These are phyloP conservation scores for Oscheius onirici DNA, from an alignment of 2,888 invertebrate species.

Conservation along the genomic window DNA sequence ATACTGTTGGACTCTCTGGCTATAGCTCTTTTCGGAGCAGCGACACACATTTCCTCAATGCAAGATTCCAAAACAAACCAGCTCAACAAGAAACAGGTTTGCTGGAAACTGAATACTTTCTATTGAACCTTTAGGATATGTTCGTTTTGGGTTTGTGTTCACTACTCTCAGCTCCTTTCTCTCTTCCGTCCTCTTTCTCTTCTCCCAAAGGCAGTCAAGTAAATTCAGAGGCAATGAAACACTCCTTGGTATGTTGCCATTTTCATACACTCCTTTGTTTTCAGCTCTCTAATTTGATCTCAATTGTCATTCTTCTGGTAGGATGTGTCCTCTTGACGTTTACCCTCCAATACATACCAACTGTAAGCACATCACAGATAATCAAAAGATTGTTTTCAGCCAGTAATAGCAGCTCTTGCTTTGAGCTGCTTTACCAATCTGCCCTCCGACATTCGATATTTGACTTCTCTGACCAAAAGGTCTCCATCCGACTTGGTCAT, in stretches of 20 bases:
- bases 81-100: slow-evolving; percentile 47
- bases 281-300: slow-evolving; percentile 17
- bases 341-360: slow-evolving; percentile 31
- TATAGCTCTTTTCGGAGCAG: slow-evolving; percentile 47
- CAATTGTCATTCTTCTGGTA: not conserved
- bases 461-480: slow-evolving; percentile 38
- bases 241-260: slow-evolving; percentile 39
- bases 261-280: not conserved
- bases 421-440: slow-evolving; percentile 45
- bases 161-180: slow-evolving; percentile 39
- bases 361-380: not conserved
- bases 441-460: slow-evolving; percentile 40
- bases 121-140: slow-evolving; percentile 37
- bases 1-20: slow-evolving; percentile 44
- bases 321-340: not conserved
- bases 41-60: slow-evolving; percentile 44
- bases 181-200: slow-evolving; percentile 42
- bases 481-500: slow-evolving; percentile 47
- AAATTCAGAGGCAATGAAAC: slow-evolving; percentile 48
- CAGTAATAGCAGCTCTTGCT: slow-evolving; percentile 45
- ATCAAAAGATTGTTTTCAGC: slow-evolving; percentile 25
- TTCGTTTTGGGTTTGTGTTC: slow-evolving; percentile 48
- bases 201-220: slow-evolving; percentile 50
- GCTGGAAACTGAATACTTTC: too few species aligned
- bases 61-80: slow-evolving; percentile 49